These are phyloP conservation scores for Trachelus troglodyta DNA, from an alignment of 2,888 invertebrate genomes.

Conservation along the genomic window DNA sequence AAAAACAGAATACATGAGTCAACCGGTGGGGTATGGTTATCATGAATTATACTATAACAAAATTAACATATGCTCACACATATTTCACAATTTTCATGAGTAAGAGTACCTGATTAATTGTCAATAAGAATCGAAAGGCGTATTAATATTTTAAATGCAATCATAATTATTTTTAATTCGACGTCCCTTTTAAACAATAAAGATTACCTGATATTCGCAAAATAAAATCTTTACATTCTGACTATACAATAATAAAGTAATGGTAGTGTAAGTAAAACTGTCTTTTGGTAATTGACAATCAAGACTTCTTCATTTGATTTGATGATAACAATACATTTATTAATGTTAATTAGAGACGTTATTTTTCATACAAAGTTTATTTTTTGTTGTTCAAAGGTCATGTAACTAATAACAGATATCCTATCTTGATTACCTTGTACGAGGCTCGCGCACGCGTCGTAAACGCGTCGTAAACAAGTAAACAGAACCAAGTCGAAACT, in stretches of 20 bases:
- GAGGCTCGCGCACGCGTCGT: neutral
- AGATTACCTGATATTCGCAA: too few species aligned
- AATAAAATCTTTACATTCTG: too few species aligned
- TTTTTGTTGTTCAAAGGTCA: neutral
- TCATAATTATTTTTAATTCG: neutral
- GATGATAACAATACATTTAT: neutral
- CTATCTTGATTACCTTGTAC: neutral
- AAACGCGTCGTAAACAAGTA: too few species aligned
- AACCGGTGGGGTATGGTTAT: neutral
- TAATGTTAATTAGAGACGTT: neutral
- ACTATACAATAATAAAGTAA: too few species aligned
- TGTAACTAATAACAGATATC: neutral
- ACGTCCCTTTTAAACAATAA: neutral
- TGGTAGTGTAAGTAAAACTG: neutral
- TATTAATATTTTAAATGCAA: neutral
- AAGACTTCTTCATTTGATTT: neutral
- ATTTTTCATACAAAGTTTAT: neutral
- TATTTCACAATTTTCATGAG: neutral
- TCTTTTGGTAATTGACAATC: neutral
- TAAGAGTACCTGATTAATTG: neutral
- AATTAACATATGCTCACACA: neutral
- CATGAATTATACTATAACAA: neutral
- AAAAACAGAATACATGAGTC: neutral
- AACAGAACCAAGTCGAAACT: neutral
- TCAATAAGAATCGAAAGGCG: neutral